Evolutionary conservation across 2,797 vertebrate genomes (phyloP).

Genomic region (Karalla daura): DNA sequence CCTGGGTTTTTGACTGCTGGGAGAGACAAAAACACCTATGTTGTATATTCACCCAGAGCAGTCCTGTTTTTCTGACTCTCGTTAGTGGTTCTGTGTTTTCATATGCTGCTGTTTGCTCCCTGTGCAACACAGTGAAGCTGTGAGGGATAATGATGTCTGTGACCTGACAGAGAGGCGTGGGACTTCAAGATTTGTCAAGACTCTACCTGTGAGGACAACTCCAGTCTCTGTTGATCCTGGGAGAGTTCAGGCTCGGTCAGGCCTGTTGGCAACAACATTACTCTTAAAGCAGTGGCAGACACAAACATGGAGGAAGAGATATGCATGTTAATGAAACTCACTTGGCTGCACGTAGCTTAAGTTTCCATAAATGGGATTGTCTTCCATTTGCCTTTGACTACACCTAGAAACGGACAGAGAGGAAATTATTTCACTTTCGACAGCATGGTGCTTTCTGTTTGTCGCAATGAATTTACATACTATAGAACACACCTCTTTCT

Average conservation of each 20-base stretch:
- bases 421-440: not conserved
- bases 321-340: constrained; percentile 33
- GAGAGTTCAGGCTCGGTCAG: constrained; percentile 4
- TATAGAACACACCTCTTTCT: constrained; percentile 64
- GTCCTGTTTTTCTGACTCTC: not conserved
- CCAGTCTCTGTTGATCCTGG: constrained; percentile 40
- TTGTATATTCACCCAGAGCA: not conserved
- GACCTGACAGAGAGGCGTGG: not conserved
- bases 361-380: constrained; percentile 85
- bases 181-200: not conserved
- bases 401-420: constrained; percentile 43
- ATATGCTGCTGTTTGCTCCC: not conserved
- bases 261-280: constrained; percentile 28
- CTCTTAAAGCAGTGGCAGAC: constrained; percentile 6
- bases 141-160: not conserved
- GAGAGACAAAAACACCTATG: constrained; percentile 15
- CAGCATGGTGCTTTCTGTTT: not conserved
- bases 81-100: too few relatives aligned
- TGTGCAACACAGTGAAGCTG: not conserved
- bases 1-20: constrained; percentile 58
- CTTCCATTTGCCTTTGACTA: constrained; percentile 76
- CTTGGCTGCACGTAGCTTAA: constrained; percentile 62
- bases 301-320: not conserved
- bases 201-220: constrained; percentile 54
- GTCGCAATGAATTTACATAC: not conserved